A percentile compares a stretch with the other conserved stretches of the same genome.
Conservation (phyloP, 2,113 vertebrate genomes). For the Prionailurus viverrinus region DNA sequence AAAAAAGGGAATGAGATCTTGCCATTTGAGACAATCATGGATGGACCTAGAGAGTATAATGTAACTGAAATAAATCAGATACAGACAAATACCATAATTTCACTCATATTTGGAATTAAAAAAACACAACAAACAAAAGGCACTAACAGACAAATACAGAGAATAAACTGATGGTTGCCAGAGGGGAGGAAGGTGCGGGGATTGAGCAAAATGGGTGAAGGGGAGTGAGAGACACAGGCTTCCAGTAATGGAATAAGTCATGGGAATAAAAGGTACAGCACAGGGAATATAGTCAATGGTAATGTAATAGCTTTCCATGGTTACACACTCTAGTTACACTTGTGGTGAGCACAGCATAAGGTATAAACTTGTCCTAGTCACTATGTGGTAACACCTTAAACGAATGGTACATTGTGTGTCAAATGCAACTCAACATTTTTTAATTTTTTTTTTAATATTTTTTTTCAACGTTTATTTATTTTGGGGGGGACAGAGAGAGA, state of each 20-base stretch:
- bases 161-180: background rate
- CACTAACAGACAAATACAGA: background rate
- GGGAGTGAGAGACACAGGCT: background rate
- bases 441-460: too few species aligned
- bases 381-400: background rate
- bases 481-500: too few species aligned
- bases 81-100: background rate
- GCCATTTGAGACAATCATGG: background rate
- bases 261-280: background rate
- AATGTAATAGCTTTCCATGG: background rate
- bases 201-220: background rate
- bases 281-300: background rate
- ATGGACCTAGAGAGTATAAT: background rate
- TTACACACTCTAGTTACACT: background rate
- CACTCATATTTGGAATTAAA: background rate
- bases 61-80: background rate
- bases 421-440: background rate
- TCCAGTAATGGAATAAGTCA: background rate
- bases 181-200: background rate
- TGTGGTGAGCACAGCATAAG: background rate
- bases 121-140: background rate
- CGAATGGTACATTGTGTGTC: background rate
- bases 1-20: background rate
- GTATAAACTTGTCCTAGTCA: background rate
- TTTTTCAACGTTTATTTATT: too few species aligned